Percentiles rank a stretch among this genome's conserved stretches.
Conservation (phyloP, 92 coral and sea anemone species). For the Umimayanthus chanpuru region DNA sequence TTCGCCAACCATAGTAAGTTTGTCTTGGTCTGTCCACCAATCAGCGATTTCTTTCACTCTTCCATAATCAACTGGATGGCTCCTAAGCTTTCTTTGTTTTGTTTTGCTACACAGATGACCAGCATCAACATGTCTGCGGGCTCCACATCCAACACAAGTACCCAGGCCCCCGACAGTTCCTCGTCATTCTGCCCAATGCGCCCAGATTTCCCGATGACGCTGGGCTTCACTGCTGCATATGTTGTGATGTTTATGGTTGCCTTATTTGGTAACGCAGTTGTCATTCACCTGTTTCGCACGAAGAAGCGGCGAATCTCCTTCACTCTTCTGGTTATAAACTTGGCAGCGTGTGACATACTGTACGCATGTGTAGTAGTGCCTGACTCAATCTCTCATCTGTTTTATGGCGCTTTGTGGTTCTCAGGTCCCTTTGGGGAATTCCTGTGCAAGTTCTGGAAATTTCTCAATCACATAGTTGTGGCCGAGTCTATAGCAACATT, state of each 20-base stretch:
- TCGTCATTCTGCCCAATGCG: background rate
- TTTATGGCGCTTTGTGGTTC: constrained; percentile 10
- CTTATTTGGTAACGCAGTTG: constrained; percentile 18
- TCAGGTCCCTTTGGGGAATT: constrained; percentile 30
- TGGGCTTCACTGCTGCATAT: constrained; percentile 30
- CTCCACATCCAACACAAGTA: background rate
- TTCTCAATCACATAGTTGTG: constrained; percentile 20
- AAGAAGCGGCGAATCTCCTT: constrained; percentile 20
- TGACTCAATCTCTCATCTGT: constrained; percentile 11
- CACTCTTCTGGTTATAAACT: constrained; percentile 22
- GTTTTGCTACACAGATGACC: background rate
- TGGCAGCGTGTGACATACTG: constrained; percentile 39
- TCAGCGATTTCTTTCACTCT: background rate
- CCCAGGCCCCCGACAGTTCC: background rate
- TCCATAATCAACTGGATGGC: background rate
- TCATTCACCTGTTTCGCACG: constrained; percentile 16
- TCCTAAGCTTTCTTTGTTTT: background rate
- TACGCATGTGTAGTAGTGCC: constrained; percentile 31
- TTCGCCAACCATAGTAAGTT: no score
- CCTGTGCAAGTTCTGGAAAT: constrained; percentile 19
- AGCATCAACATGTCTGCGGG: background rate
- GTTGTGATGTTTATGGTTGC: constrained; percentile 20
- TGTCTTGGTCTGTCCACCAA: background rate
- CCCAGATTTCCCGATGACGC: constrained; percentile 17
- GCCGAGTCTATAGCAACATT: constrained; percentile 21